These are phyloP conservation scores for Mola mola DNA, from an alignment of 2,113 vertebrate species.

Conservation along the genomic window DNA sequence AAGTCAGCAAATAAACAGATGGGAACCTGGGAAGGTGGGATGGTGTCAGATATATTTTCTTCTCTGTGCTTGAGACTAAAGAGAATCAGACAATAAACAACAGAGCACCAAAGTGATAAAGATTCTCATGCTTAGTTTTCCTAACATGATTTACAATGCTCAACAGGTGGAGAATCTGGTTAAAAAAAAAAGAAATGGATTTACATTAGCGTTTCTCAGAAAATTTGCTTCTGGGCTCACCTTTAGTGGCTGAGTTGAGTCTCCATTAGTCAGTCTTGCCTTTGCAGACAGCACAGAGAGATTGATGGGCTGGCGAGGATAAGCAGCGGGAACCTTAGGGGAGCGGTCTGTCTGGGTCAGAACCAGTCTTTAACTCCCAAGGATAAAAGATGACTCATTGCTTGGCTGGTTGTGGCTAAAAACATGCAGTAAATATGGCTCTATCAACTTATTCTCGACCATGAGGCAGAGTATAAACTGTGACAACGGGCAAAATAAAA, in stretches of 20 bases:
- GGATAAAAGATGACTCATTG: constrained; percentile 42
- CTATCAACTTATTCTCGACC: constrained; percentile 10
- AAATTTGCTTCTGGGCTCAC: constrained; percentile 44
- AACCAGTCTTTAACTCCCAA: constrained; percentile 48
- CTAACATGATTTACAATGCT: constrained; percentile 45
- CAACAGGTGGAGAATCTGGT: constrained; percentile 30
- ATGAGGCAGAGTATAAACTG: constrained; percentile 8
- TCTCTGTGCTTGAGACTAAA: background rate
- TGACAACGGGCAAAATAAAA: background rate
- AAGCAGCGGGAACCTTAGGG: constrained; percentile 77
- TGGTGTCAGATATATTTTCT: constrained; percentile 8
- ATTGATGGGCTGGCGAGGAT: constrained; percentile 59
- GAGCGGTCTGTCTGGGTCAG: constrained; percentile 62
- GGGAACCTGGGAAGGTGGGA: constrained; percentile 2
- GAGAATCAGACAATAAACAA: constrained; percentile 5
- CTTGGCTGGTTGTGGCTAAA: constrained; percentile 33
- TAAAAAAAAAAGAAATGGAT: constrained; percentile 34
- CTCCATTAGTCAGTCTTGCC: constrained; percentile 67
- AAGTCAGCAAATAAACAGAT: constrained; percentile 1
- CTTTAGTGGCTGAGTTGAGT: constrained; percentile 51
- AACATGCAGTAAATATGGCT: constrained; percentile 11
- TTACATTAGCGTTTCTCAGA: constrained; percentile 61
- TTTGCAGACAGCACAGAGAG: constrained; percentile 51
- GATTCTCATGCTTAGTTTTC: constrained; percentile 17
- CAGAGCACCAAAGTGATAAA: background rate